Base-by-base conservation (phyloP, 2,888 invertebrate genomes). In the Drosophila austrosaltans region DNA sequence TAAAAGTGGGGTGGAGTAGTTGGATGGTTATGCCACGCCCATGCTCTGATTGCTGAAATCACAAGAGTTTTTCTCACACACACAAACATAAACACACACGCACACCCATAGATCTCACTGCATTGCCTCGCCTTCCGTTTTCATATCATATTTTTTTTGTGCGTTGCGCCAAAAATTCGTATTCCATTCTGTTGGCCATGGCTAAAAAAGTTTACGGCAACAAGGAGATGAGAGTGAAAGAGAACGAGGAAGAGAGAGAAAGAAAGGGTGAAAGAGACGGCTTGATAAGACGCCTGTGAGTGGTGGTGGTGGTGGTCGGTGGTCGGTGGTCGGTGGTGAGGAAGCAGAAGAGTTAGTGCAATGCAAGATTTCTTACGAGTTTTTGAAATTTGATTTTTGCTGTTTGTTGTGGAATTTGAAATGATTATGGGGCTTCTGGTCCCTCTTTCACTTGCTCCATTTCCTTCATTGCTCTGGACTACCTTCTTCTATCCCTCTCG, bases 381-480 rank as follows among this genome's bases (percentile, higher is more conserved):
- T 86, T 70, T 78, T 16, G 53, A 87, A 87, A 84, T 87, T 84
- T 87, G 85, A 85, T 85, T 87, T 82, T 70, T 78, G 72, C 81
- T 85, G 85, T 82, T 85, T 84, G 85, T 82, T 82, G 85, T 84
- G 76, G 85, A 79, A 82, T 85, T 76, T 72, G 77, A 87, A 84
- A 82, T 87, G 84, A 84, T 85, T 85, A 84, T 80, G 84, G 73
- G 63, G 64, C 10, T 56, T 16, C 36, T 12, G 42, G 58, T 63
- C 44, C 58, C 36, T 36, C 36, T 36, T 36, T 36, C 36, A 36
- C 8, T 61, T n/a, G 40, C 44, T 36, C 54, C 36, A 36, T 36
- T 36, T 36, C 36, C 36, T 10, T 36, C 36, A 36, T 36, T 36
- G 36, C 36, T 36, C 36, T 36, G 36, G 36, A 36, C 36, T 3